A percentile compares a stretch with the other conserved stretches of the same genome.
Evolutionary conservation across 2,113 vertebrate species (phyloP).

Genomic region (Sapajus apella): DNA sequence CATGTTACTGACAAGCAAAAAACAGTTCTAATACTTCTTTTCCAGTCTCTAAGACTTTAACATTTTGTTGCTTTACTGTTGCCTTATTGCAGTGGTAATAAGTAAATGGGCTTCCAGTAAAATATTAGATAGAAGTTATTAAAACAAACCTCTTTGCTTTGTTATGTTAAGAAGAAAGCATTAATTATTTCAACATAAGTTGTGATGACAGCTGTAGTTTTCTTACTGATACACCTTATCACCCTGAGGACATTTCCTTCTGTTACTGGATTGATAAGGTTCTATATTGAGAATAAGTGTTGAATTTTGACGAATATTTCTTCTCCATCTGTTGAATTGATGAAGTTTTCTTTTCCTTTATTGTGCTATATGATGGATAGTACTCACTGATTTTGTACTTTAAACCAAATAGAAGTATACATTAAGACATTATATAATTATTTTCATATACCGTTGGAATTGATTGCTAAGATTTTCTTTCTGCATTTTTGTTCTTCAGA

Average conservation of each 20-base stretch:
- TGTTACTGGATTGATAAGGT: neutral
- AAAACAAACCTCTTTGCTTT: no score
- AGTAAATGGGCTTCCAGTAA: no score
- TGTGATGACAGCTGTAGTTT: no score
- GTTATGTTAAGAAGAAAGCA: no score
- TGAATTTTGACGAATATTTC: neutral
- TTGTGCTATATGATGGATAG: neutral
- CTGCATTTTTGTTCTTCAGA: neutral
- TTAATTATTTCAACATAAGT: no score
- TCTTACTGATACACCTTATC: neutral
- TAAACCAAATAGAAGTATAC: neutral
- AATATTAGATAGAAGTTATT: no score
- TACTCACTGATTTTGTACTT: neutral
- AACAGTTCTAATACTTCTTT: no score
- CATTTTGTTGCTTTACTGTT: no score
- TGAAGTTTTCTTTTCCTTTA: neutral
- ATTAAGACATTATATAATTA: neutral
- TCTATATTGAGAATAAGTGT: neutral
- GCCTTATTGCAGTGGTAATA: no score
- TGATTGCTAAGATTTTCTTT: neutral
- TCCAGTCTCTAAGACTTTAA: no score
- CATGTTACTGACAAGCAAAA: no score
- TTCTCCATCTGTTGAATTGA: neutral
- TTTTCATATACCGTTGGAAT: neutral
- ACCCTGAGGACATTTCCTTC: neutral